A percentile compares a stretch with the other conserved stretches of the same genome.
These are phyloP conservation scores for Rugalucina vietnamica DNA, from an alignment of 2,888 invertebrate species.

Conservation along the genomic window DNA sequence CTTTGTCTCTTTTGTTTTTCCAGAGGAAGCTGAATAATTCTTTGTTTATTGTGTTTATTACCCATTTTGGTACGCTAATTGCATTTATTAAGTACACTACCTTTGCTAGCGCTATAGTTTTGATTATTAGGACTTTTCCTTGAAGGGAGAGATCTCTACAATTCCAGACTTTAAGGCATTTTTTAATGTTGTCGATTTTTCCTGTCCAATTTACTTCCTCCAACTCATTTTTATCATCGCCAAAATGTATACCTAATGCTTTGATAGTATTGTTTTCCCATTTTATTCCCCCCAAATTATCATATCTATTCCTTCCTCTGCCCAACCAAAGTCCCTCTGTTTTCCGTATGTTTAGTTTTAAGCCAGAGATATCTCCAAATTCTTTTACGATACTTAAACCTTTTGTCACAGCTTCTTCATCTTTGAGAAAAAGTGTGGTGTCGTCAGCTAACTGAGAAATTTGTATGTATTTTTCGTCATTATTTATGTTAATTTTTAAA, in stretches of 20 bases:
- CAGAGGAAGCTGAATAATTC: background rate
- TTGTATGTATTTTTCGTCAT: background rate
- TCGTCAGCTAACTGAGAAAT: conserved; percentile 15
- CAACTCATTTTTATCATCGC: background rate
- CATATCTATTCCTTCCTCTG: background rate
- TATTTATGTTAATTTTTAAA: background rate
- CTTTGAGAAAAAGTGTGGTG: conserved; percentile 6
- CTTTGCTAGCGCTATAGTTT: background rate
- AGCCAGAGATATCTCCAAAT: conserved; percentile 1
- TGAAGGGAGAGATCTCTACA: background rate
- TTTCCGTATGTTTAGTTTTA: background rate
- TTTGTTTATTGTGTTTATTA: background rate
- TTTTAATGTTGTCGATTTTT: background rate
- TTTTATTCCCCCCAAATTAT: background rate
- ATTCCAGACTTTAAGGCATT: background rate
- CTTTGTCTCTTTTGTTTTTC: conserved; percentile 1
- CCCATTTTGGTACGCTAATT: background rate
- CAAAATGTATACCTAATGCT: background rate
- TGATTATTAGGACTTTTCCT: background rate
- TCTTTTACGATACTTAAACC: background rate
- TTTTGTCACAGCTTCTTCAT: background rate
- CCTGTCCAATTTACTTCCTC: background rate
- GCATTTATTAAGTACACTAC: background rate
- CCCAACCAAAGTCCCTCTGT: background rate
- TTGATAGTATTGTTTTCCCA: background rate